Percentiles rank a stretch among this genome's conserved stretches.
Conservation (phyloP, 2,113 vertebrate species). For the Argyrosomus japonicus region DNA sequence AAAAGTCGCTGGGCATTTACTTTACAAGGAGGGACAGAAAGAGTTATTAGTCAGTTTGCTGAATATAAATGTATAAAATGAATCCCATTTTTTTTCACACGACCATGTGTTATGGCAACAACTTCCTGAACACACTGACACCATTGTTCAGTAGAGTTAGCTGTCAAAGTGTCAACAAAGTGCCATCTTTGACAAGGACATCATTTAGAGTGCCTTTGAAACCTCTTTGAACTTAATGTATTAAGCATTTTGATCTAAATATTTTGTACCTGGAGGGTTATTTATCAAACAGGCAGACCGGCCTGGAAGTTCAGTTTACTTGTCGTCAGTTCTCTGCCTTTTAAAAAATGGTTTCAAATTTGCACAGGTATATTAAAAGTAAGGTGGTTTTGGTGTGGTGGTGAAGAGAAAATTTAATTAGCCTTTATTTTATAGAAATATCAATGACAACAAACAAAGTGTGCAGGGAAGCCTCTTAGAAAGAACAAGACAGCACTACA, state of each 20-base stretch:
- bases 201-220: not conserved
- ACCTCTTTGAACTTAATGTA: conserved; percentile 8
- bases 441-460: conserved; percentile 6
- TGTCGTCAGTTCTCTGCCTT: not conserved
- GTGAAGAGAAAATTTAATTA: conserved; percentile 10
- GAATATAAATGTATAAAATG: not conserved
- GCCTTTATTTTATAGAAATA: conserved; percentile 9
- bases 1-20: not conserved
- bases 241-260: not conserved
- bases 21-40: not conserved
- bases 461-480: not conserved
- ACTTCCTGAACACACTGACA: not conserved
- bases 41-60: not conserved
- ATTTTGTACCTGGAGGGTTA: not conserved
- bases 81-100: not conserved
- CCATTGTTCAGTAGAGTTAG: not conserved
- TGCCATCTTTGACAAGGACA: conserved; percentile 8
- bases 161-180: not conserved
- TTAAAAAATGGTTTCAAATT: not conserved
- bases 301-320: not conserved
- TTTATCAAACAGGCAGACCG: conserved; percentile 4
- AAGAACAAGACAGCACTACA: not conserved
- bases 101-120: not conserved
- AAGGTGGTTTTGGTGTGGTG: not conserved
- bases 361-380: conserved; percentile 5